Percentiles rank a stretch among this genome's conserved stretches.
Conservation (phyloP, 2,888 invertebrate species). For the Hyposoter didymator region DNA sequence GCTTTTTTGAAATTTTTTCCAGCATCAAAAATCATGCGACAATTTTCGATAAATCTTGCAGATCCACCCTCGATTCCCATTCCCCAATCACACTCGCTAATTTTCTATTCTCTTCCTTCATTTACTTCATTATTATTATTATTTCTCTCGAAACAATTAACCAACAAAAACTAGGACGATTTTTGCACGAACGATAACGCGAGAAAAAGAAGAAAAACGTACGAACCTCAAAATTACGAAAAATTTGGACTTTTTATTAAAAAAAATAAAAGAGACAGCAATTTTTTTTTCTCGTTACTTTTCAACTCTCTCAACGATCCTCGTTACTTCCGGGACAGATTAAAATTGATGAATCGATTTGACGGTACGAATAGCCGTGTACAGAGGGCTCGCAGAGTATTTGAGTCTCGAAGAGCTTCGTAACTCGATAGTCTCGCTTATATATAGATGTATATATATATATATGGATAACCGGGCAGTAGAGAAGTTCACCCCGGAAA, state of each 20-base stretch:
- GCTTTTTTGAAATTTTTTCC: slow-evolving; percentile 15
- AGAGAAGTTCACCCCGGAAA: slow-evolving; percentile 69
- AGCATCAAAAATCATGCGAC: not conserved
- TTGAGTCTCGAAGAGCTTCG: slow-evolving; percentile 50
- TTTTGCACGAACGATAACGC: not conserved
- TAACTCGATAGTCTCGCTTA: slow-evolving; percentile 58
- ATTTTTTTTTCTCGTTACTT: not conserved
- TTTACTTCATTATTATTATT: not conserved
- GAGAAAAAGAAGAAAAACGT: not conserved
- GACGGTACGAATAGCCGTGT: not conserved
- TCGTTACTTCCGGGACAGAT: not conserved
- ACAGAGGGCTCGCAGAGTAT: slow-evolving; percentile 16
- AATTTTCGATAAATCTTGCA: not conserved
- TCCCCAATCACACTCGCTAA: not conserved
- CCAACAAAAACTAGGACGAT: not conserved
- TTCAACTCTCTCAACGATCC: not conserved
- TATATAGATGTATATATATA: slow-evolving; percentile 31
- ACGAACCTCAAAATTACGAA: no score
- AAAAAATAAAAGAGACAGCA: not conserved
- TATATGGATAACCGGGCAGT: slow-evolving; percentile 4
- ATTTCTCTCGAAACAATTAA: not conserved
- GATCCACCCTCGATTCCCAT: not conserved
- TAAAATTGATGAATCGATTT: slow-evolving; percentile 4
- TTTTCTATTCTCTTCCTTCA: not conserved
- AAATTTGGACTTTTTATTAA: no score